Percentiles rank a stretch among this genome's conserved stretches.
Evolutionary conservation across 2,113 vertebrate genomes (phyloP).

Genomic region (Larimichthys polyactis): DNA sequence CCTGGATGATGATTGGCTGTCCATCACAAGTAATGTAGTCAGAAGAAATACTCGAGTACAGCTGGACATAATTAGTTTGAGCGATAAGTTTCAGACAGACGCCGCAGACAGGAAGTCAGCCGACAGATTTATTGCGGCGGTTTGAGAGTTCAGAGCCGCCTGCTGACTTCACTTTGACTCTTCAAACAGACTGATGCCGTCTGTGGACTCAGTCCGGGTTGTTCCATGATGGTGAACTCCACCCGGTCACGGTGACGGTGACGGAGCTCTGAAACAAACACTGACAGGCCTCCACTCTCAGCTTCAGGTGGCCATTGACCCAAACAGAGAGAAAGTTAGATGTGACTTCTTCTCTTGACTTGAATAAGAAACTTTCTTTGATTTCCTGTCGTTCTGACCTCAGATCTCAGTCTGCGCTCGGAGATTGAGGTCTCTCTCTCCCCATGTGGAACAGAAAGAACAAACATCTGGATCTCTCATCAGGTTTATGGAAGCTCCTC

Average conservation of each 20-base stretch:
- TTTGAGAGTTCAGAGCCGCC: slow-evolving; percentile 1
- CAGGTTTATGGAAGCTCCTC: slow-evolving; percentile 40
- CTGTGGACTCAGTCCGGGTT: neutral
- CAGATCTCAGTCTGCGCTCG: neutral
- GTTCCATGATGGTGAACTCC: neutral
- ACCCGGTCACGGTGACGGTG: neutral
- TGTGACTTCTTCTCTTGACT: neutral
- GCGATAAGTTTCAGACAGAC: neutral
- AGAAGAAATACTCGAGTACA: too few species aligned
- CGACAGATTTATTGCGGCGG: slow-evolving; percentile 8
- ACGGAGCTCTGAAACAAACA: neutral
- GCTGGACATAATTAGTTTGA: slow-evolving; percentile 1
- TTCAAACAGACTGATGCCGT: neutral
- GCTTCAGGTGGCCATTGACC: neutral
- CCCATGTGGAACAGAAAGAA: slow-evolving; percentile 23
- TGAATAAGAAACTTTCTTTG: neutral
- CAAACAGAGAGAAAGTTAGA: neutral
- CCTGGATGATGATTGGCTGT: too few species aligned
- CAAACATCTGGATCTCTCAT: slow-evolving; percentile 78
- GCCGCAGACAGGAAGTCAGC: neutral
- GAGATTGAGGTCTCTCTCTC: slow-evolving; percentile 22
- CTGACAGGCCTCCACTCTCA: neutral
- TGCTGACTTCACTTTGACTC: neutral
- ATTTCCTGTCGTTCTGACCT: slow-evolving; percentile 35
- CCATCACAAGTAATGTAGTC: too few species aligned